Percentiles rank a stretch among this genome's conserved stretches.
These are phyloP conservation scores for Hemitrygon akajei DNA, from an alignment of 2,797 vertebrate species.

Conservation along the genomic window DNA sequence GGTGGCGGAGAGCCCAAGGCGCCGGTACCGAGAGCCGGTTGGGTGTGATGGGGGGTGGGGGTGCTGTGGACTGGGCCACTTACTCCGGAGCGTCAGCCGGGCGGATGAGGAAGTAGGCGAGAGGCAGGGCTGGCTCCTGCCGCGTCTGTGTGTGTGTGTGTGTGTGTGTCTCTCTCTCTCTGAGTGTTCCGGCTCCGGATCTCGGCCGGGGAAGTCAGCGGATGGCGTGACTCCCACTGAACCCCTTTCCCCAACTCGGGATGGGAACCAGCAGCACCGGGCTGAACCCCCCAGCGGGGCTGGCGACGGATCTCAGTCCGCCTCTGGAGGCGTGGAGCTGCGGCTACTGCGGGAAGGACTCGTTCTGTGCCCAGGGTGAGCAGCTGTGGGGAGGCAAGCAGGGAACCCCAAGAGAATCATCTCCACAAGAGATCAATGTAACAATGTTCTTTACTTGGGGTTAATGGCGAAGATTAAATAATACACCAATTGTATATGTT, in stretches of 20 bases:
- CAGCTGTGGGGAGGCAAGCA: neutral
- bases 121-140: neutral
- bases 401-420: too few relatives aligned
- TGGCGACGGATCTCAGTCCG: neutral
- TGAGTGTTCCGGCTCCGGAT: neutral
- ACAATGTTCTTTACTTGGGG: neutral
- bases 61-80: neutral
- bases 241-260: neutral
- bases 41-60: neutral
- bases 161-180: neutral
- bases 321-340: constrained; percentile 29
- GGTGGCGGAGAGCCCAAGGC: too few relatives aligned
- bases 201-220: neutral
- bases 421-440: neutral
- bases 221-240: neutral
- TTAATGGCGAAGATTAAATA: too few relatives aligned
- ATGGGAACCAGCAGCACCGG: constrained; percentile 23
- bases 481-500: neutral
- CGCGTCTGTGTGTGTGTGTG: neutral
- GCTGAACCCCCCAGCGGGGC: neutral
- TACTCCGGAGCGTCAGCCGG: neutral
- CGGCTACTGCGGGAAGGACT: constrained; percentile 34
- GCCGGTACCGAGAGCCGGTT: neutral
- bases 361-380: constrained; percentile 34
- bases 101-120: constrained; percentile 34